Conservation (phyloP, 2,797 vertebrate species). For the Hydrocynus forskahlii region DNA sequence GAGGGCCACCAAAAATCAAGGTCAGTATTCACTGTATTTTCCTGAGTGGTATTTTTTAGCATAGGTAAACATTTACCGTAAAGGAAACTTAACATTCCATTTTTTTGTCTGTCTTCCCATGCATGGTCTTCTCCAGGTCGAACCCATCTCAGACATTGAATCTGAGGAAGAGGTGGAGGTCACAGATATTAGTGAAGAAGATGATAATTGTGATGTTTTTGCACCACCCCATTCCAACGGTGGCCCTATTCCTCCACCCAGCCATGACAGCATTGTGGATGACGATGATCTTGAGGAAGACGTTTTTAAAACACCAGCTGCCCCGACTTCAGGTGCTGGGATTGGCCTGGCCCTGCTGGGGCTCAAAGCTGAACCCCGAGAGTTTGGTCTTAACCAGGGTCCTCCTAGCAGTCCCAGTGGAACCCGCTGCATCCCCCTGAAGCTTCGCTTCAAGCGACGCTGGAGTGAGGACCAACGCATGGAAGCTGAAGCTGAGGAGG, state of each 20-base stretch:
- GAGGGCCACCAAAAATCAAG: constrained; percentile 79
- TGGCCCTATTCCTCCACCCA: constrained; percentile 30
- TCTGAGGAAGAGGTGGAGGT: constrained; percentile 88
- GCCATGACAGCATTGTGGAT: constrained; percentile 56
- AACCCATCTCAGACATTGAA: constrained; percentile 88
- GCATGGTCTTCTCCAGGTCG: constrained; percentile 72
- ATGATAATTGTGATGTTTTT: constrained; percentile 68
- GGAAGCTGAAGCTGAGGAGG: constrained; percentile 84
- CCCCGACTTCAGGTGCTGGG: constrained; percentile 65
- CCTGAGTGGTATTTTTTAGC: no score
- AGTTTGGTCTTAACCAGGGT: constrained; percentile 50
- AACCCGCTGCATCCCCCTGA: constrained; percentile 88
- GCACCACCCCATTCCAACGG: constrained; percentile 50
- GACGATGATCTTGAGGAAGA: constrained; percentile 83
- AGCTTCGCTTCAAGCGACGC: constrained; percentile 92
- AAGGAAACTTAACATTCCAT: background rate
- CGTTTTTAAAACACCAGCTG: constrained; percentile 88
- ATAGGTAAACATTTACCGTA: background rate
- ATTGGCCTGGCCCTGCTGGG: constrained; percentile 30
- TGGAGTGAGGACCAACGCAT: constrained; percentile 93
- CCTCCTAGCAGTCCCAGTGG: constrained; percentile 74
- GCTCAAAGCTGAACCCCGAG: constrained; percentile 74
- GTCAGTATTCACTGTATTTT: constrained; percentile 54
- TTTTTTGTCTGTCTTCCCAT: background rate
- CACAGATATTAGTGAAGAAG: constrained; percentile 89